A percentile compares a stretch with the other conserved stretches of the same genome.
phyloP scores from a whole-genome alignment of 2,888 invertebrate species.

The Oxyscelio sp. region DNA sequence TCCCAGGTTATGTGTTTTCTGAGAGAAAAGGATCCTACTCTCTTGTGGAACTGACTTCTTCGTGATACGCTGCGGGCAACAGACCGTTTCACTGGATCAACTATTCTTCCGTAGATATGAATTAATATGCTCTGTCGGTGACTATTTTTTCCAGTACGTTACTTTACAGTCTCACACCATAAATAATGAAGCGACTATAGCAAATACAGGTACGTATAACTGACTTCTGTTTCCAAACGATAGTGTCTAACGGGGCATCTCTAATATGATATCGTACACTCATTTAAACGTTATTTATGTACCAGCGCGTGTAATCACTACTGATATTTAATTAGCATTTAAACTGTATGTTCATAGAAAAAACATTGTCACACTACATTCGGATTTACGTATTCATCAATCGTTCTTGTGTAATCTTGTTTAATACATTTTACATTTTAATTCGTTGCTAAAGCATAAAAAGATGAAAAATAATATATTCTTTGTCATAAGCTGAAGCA shows the following conservation, averaged over 20 bases:
- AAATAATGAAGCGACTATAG: constrained; percentile 74
- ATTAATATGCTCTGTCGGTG: constrained; percentile 69
- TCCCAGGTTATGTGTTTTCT: no score
- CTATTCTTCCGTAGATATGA: constrained; percentile 64
- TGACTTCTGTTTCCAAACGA: constrained; percentile 58
- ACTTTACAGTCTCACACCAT: constrained; percentile 63
- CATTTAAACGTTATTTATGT: constrained; percentile 56
- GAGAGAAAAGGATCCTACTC: no score
- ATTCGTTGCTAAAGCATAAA: constrained; percentile 43
- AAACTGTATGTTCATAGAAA: constrained; percentile 16
- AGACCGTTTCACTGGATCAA: constrained; percentile 38
- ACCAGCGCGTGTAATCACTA: constrained; percentile 52
- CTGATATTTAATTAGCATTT: constrained; percentile 49
- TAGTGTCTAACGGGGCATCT: constrained; percentile 61
- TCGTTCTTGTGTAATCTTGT: neutral
- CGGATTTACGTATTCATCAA: constrained; percentile 2
- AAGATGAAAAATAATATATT: constrained; percentile 68
- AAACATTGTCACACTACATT: neutral
- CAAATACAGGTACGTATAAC: constrained; percentile 59
- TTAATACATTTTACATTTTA: no score
- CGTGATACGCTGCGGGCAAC: constrained; percentile 25
- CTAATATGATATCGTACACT: constrained; percentile 58
- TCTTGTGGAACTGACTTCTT: no score
- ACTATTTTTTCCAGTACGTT: constrained; percentile 74
- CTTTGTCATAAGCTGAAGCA: constrained; percentile 48